Percentiles rank a stretch among this genome's conserved stretches.
These are phyloP conservation scores for Sisor rabdophorus DNA, from an alignment of 2,113 vertebrate species.

Conservation along the genomic window DNA sequence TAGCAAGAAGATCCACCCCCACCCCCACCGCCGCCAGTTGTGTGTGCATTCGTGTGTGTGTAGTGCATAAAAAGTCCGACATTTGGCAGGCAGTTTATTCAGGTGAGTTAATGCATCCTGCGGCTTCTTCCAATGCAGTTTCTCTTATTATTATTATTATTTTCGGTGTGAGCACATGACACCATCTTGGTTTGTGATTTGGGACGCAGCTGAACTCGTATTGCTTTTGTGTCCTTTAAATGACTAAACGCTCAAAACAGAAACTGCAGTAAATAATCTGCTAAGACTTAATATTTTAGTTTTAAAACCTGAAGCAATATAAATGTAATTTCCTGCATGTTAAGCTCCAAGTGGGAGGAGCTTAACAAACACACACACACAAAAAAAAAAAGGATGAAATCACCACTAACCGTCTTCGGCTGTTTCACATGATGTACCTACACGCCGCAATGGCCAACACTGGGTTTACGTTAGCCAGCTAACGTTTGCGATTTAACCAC, in stretches of 20 bases:
- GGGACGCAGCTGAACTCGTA: neutral
- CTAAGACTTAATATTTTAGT: neutral
- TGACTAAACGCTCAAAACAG: neutral
- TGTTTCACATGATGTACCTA: neutral
- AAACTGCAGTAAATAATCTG: neutral
- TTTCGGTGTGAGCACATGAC: no score
- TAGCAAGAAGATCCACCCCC: no score
- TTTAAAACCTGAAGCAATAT: no score
- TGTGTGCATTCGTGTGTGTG: no score
- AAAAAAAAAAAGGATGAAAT: neutral
- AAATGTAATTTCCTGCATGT: neutral
- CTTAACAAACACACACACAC: neutral
- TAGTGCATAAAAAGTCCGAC: no score
- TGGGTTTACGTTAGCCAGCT: slow-evolving; percentile 3
- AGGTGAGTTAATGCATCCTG: no score
- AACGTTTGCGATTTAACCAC: neutral
- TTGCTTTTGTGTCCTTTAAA: slow-evolving; percentile 1
- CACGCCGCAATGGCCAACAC: neutral
- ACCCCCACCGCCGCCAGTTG: no score
- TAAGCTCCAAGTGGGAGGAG: neutral
- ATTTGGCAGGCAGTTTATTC: no score
- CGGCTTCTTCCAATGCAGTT: no score
- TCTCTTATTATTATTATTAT: no score
- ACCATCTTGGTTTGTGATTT: no score
- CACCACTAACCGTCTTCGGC: neutral